Base-by-base conservation (phyloP, 2,797 vertebrate genomes). In the Australoheros facetus region DNA sequence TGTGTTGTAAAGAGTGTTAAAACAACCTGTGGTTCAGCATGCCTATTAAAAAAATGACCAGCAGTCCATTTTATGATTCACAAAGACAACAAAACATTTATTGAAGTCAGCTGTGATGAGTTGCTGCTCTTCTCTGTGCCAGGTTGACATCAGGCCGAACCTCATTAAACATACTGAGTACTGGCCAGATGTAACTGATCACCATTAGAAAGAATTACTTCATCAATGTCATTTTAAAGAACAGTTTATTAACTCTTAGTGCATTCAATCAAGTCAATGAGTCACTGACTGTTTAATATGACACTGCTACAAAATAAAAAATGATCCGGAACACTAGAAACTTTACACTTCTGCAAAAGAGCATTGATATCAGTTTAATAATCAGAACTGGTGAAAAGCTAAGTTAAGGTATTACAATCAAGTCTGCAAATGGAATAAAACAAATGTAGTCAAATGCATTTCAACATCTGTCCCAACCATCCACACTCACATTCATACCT, bases 11-110 rank as follows among this genome's bases (percentile, higher is more conserved):
- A 26, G 57, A 64, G 17, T 48, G 5, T 48, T 8, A 39, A 60
- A 74, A 75, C 32, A 59, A 58, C 19, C 73, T 5, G 26, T 56
- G 1, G 14, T 9, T 59, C 26, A 23, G 32, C 71, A 10, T 13
- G 34, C 48, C 4, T 30, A 32, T 23, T 28, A 32, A 64, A 39
- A 64, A 39, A 48, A 26, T 62, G 74, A 73, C 54, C 66, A 66
- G 48, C n/a, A 16, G 42, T n/a, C 23, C 42, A 28, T 23, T 73
- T 62, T 57, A 60, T 62, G 7, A 77, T 71, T 70, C 39, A 78
- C 77, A 71, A 62, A 74, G 77, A 57, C 42, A 74, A 77, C n/a
- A 56, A 56, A 78, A 57, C 57, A 72, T 77, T 81, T 79, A 71
- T 23, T 80, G 75, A 53, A 57, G 51, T 17, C 72, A 83, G 81